A percentile compares a stretch with the other conserved stretches of the same genome.
phyloP scores from a whole-genome alignment of 2,113 vertebrate genomes.

The Phyllostomus hastatus region DNA sequence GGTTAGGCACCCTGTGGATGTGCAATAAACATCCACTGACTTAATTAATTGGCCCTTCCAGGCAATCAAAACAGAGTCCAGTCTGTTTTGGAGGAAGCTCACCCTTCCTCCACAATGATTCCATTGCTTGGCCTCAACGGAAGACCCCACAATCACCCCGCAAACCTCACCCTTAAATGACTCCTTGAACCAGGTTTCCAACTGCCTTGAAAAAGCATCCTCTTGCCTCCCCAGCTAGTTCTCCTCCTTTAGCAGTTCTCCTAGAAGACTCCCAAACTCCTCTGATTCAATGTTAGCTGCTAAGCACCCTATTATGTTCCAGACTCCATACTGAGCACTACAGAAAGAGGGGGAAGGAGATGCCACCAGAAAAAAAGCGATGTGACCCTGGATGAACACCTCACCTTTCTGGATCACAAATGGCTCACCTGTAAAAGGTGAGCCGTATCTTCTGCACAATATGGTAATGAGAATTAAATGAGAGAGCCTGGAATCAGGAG shows the following conservation, averaged over 20 bases:
- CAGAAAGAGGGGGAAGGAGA: rapidly evolving
- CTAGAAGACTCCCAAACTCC: not conserved
- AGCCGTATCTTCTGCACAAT: not conserved
- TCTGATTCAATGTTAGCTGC: not conserved
- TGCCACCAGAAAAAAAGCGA: not conserved
- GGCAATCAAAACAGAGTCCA: constrained; percentile 15
- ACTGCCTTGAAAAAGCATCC: not conserved
- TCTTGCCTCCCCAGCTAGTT: not conserved
- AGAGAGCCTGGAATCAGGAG: not conserved
- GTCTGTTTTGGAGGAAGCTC: too few species aligned
- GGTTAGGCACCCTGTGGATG: constrained; percentile 37
- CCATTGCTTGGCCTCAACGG: not conserved
- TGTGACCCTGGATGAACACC: not conserved
- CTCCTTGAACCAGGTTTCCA: not conserved
- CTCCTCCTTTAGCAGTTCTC: not conserved
- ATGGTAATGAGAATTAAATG: not conserved
- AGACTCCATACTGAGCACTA: not conserved
- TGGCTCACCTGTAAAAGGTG: not conserved
- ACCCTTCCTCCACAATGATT: not conserved
- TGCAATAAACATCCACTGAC: constrained; percentile 49
- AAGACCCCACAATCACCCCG: not conserved
- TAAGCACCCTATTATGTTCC: not conserved
- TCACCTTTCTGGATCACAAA: constrained; percentile 19
- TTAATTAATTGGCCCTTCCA: constrained; percentile 60
- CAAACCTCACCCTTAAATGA: not conserved